Evolutionary conservation across 2,888 invertebrate species (phyloP), one percentile per base, ranked within the genome.

Genomic region (Sisyra nigra): DNA sequence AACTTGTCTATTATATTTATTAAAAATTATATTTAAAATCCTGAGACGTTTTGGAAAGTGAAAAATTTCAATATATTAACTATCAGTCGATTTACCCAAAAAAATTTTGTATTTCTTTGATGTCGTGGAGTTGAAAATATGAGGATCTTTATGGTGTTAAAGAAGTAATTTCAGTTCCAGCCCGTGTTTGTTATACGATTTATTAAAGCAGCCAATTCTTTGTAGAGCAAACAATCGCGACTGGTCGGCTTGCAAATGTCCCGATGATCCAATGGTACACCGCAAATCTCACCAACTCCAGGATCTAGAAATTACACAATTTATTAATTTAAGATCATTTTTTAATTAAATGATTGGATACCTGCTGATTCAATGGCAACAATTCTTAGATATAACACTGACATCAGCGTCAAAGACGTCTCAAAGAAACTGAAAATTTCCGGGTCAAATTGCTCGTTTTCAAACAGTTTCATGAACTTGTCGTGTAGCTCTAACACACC

Each of bases 241-340:
- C 76, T 76, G 33, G 77, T 69, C 0, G 88, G 88, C 58, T 91
- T 91, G 64, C 89, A 89, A 46, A 88, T 83, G 60, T 85, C 82
- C 34, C 87, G 63, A 63, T 91, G 89, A 60, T 88, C 83, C 41
- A 84, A 67, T 0, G 78, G 74, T 10, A 88, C 74, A 15, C 79
- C 77, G 51, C 76, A 74, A 42, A 81, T 72, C 15, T 76, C 72
- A 2, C 88, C 89, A 44, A 84, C 71, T 10, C 83, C 84, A 0
- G 84, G 82, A 68, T 89, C 87, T 85, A 62, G 5, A 62, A 51
- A 32, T 6, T 13, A 6, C 3, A 19, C 3, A 42, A 40, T 19
- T 31, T 36, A 10, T 24, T 39, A 34, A 39, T 34, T 19, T 40
- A 40, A n/a, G 34, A 24, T 24, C 3, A 24, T 24, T 24, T 24